Evolutionary conservation across 1,140 invertebrate genomes (phyloP).

Genomic region (Drosophila neocordata): DNA sequence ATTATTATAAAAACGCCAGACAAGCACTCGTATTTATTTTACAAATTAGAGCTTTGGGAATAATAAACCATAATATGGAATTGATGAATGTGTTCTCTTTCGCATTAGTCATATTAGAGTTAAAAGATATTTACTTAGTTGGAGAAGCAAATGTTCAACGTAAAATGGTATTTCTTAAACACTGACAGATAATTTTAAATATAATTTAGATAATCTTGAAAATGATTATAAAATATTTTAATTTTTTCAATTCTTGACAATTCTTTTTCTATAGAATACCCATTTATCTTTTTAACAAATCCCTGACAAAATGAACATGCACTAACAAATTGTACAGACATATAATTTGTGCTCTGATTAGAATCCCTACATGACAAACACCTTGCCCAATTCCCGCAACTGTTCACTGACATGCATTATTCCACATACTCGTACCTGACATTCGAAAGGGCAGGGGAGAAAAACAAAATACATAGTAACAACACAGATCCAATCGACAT

Average conservation of each 20-base stretch:
- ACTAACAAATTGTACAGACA: slow-evolving; percentile 4
- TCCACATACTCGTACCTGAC: slow-evolving; percentile 18
- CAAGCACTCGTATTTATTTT: neutral
- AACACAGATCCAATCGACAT: slow-evolving; percentile 72
- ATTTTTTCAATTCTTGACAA: neutral
- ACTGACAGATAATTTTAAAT: no score
- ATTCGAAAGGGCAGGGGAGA: slow-evolving; percentile 24
- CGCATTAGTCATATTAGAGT: no score
- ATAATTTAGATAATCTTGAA: no score
- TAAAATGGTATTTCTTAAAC: no score
- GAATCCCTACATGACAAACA: slow-evolving; percentile 57
- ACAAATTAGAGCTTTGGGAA: slow-evolving; percentile 31
- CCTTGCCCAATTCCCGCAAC: slow-evolving; percentile 48
- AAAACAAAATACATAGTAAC: slow-evolving; percentile 59
- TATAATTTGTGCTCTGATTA: slow-evolving; percentile 68
- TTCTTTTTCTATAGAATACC: neutral
- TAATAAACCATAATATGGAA: neutral
- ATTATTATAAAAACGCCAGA: neutral
- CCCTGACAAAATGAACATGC: slow-evolving; percentile 43
- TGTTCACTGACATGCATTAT: slow-evolving; percentile 12
- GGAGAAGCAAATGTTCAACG: no score
- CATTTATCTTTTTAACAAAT: slow-evolving; percentile 26
- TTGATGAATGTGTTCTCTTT: no score
- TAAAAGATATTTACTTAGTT: no score
- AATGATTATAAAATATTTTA: no score